These are phyloP conservation scores for Lochmaea crataegi DNA, from an alignment of 2,888 invertebrate genomes.

Conservation along the genomic window DNA sequence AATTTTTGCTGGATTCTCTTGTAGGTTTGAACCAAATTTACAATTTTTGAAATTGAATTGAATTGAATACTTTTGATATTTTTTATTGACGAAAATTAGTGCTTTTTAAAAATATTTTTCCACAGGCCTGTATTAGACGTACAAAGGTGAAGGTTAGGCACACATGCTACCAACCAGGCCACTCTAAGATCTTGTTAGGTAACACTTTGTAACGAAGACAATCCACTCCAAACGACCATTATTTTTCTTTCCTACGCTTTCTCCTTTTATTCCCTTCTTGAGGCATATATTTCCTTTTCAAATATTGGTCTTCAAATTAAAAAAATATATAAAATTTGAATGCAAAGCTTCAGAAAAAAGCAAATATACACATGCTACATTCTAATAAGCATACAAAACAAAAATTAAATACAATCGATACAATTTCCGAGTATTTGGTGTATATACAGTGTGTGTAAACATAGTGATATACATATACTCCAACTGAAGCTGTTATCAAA, in stretches of 20 bases:
- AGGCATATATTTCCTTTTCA: conserved; percentile 15
- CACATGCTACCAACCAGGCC: conserved; percentile 8
- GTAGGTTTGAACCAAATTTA: neutral
- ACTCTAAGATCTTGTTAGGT: conserved; percentile 28
- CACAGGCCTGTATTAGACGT: conserved; percentile 16
- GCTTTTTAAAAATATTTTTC: neutral
- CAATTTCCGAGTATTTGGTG: too few relatives aligned
- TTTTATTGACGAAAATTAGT: neutral
- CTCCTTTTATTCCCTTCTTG: conserved; percentile 3
- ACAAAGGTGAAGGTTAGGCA: conserved; percentile 6
- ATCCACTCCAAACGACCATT: conserved; percentile 30
- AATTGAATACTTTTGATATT: neutral
- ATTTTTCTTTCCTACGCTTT: conserved; percentile 22
- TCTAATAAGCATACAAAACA: too few relatives aligned
- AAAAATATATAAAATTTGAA: neutral
- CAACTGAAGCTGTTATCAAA: too few relatives aligned
- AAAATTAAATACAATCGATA: too few relatives aligned
- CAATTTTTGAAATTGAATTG: neutral
- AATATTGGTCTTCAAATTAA: conserved; percentile 9
- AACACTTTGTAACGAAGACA: conserved; percentile 25
- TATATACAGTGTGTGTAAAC: too few relatives aligned
- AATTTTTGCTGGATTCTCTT: neutral
- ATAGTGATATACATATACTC: too few relatives aligned
- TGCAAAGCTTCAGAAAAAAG: too few relatives aligned
- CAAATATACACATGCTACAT: too few relatives aligned